Evolutionary conservation across 2,113 vertebrate species (phyloP).

Genomic region (Silurus meridionalis): DNA sequence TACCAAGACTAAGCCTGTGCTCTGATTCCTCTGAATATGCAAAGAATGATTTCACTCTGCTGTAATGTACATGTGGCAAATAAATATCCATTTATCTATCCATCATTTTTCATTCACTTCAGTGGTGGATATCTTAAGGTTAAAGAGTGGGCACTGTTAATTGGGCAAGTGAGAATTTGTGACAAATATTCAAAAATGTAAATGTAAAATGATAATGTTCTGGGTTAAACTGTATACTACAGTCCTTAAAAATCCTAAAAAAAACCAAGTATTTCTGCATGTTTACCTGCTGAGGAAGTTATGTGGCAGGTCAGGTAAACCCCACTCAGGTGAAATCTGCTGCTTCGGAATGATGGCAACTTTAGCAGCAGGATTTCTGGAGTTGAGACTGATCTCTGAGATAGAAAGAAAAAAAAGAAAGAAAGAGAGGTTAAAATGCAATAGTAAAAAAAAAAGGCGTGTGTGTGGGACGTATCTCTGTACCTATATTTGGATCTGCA

Average conservation of each 20-base stretch:
- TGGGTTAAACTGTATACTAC: not conserved
- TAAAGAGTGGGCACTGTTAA: not conserved
- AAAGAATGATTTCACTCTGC: too few species aligned
- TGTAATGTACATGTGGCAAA: too few species aligned
- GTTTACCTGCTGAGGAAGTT: slow-evolving; percentile 67
- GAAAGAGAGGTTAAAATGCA: not conserved
- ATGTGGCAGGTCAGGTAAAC: slow-evolving; percentile 55
- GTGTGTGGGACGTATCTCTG: not conserved
- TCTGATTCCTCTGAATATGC: too few species aligned
- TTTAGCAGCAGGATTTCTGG: slow-evolving; percentile 69
- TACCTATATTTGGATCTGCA: slow-evolving; percentile 65
- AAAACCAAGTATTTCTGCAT: not conserved
- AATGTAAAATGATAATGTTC: not conserved
- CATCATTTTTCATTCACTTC: too few species aligned
- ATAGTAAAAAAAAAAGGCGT: not conserved
- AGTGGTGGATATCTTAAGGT: not conserved
- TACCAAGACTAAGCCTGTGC: too few species aligned
- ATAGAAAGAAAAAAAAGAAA: slow-evolving; percentile 1
- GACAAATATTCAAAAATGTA: not conserved
- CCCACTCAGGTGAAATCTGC: slow-evolving; percentile 46
- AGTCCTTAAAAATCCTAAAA: not conserved
- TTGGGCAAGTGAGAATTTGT: not conserved
- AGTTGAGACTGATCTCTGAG: slow-evolving; percentile 78
- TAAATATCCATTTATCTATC: too few species aligned
- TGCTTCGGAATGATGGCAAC: slow-evolving; percentile 63